phyloP scores from a whole-genome alignment of 2,888 invertebrate species.

The Dryocosmus kuriphilus region DNA sequence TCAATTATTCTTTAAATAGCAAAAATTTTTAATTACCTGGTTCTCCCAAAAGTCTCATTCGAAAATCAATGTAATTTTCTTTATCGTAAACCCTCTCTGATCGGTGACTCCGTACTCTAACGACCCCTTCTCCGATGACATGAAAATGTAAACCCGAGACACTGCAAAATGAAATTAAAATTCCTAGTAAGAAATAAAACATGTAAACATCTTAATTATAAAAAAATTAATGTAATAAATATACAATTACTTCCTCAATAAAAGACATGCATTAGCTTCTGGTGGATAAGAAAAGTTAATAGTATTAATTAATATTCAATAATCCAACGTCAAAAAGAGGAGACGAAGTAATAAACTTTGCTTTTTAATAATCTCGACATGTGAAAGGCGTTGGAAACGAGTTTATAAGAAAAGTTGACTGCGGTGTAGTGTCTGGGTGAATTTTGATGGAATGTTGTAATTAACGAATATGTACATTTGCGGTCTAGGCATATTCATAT shows the following conservation, averaged over 20 bases:
- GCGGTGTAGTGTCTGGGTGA: background rate
- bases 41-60: constrained; percentile 94
- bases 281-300: background rate
- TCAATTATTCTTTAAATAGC: background rate
- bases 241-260: too few species aligned
- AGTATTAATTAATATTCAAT: background rate
- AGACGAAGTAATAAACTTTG: background rate
- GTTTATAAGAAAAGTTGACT: background rate
- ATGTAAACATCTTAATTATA: too few species aligned
- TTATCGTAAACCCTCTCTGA: constrained; percentile 93
- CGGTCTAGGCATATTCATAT: background rate
- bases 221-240: too few species aligned
- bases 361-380: background rate
- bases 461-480: background rate
- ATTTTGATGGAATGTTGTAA: constrained; percentile 11
- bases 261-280: background rate
- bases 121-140: constrained; percentile 96
- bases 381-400: background rate
- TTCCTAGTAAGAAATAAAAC: background rate
- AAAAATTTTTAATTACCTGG: constrained; percentile 80
- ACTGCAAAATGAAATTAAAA: constrained; percentile 54
- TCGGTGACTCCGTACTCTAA: constrained; percentile 89
- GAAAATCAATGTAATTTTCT: constrained; percentile 96
- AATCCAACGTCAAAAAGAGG: background rate
- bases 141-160: constrained; percentile 92